Conservation (phyloP, 2,797 vertebrate genomes). For the Coluber constrictor region DNA sequence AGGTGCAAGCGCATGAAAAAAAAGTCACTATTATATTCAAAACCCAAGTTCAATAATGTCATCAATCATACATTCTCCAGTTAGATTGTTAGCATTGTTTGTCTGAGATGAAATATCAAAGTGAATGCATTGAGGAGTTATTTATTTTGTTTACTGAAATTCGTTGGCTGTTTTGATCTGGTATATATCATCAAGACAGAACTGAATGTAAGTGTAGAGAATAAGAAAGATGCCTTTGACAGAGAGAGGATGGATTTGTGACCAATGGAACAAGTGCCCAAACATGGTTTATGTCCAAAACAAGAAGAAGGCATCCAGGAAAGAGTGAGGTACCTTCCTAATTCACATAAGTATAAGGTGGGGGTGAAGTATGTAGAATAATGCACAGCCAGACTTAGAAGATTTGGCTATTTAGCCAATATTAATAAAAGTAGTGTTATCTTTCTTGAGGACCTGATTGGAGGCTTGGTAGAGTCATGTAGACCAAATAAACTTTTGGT, state of each 20-base stretch:
- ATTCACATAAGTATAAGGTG: background rate
- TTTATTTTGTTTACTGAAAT: background rate
- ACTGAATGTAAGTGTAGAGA: background rate
- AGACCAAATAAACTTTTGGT: background rate
- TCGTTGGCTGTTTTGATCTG: background rate
- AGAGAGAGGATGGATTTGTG: background rate
- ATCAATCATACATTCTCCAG: background rate
- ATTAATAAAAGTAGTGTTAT: background rate
- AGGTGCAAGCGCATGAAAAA: conserved; percentile 40
- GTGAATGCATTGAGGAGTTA: background rate
- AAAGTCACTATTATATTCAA: conserved; percentile 3
- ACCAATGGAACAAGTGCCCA: background rate
- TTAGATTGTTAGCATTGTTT: background rate
- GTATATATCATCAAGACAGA: background rate
- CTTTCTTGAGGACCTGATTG: background rate
- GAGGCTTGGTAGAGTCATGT: background rate
- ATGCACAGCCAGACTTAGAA: background rate
- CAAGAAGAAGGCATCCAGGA: background rate
- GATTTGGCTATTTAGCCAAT: background rate
- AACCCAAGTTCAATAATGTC: conserved; percentile 4
- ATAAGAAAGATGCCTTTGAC: background rate
- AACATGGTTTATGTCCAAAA: background rate
- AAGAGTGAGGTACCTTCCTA: background rate
- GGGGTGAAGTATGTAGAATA: background rate
- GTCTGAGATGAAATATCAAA: conserved; percentile 12